Base-by-base conservation (phyloP, 2,113 vertebrate species). In the Bostrychus sinensis region DNA sequence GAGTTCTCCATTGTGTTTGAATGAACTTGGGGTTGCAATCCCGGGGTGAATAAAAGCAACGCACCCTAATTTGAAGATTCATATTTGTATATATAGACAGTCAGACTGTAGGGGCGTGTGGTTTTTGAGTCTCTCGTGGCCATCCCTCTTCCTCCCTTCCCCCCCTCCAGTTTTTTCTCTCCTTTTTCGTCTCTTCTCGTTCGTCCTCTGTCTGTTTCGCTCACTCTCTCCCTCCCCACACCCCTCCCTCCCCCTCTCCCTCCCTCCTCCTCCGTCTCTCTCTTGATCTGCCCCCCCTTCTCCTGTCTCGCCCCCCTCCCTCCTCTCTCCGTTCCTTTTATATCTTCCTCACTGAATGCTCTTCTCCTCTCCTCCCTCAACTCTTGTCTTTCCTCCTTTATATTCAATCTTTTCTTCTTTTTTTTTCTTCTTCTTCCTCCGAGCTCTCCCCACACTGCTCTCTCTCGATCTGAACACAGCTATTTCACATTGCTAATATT, bases 261-360 rank as follows among this genome's bases (percentile, higher is more conserved):
- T 75, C 77, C 20, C 42, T 20, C 58, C 77, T 66, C 69, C 78
- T 78, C 79, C 79, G 78, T 80, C 81, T 81, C 79, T 77, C 82
- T 77, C 81, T 81, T 86, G 75, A 80, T 84, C 83, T 85, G 74
- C 72, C 70, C 77, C 68, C 73, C 69, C 72, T 79, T 72, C 84
- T 78, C 81, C 78, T 81, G 63, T 85, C 84, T 89, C 87, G 75
- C 87, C 86, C 82, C 37, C 80, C 88, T 84, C 84, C 59, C 89
- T 84, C 80, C 85, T 84, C 84, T 84, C 84, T 82, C 81, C 83
- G 82, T 91, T 92, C 90, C 89, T 91, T 91, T 92, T 92, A 91
- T 92, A 91, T 92, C 89, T 89, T 92, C 86, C 87, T 89, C 90
- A 86, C 88, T 91, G 89, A 92, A 92, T 92, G 90, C 89, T 90